Conservation (phyloP, 2,113 vertebrate genomes). For the Gorsachius goisagi region DNA sequence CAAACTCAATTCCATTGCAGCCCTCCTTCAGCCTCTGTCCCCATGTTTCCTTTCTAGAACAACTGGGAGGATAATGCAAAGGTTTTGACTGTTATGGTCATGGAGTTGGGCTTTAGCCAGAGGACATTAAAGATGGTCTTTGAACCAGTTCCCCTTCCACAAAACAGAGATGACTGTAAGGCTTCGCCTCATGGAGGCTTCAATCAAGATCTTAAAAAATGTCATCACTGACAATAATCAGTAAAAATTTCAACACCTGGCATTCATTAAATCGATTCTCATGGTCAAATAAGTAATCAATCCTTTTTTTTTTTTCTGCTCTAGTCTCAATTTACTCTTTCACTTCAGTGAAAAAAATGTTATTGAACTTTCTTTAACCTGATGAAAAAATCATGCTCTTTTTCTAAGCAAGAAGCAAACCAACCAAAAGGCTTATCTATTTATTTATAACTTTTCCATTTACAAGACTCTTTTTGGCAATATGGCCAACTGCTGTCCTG, state of each 20-base stretch:
- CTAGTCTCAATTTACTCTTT: conserved; percentile 38
- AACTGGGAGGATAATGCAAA: background rate
- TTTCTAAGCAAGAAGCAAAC: conserved; percentile 37
- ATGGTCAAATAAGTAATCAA: background rate
- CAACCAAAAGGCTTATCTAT: conserved; percentile 57
- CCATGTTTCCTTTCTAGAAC: background rate
- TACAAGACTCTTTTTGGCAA: conserved; percentile 7
- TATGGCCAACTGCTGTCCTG: conserved; percentile 49
- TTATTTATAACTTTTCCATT: conserved; percentile 65
- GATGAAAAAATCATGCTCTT: conserved; percentile 61
- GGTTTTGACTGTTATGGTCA: background rate
- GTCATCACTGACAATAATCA: background rate
- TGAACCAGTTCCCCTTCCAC: background rate
- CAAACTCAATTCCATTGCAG: background rate
- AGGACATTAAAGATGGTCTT: background rate
- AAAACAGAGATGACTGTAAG: background rate
- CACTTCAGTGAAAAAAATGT: background rate
- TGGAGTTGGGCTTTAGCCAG: background rate
- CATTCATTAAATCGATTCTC: background rate
- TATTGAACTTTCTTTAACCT: conserved; percentile 35
- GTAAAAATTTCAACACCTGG: background rate
- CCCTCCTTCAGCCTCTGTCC: background rate
- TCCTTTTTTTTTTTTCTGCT: background rate
- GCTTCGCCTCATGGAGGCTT: background rate
- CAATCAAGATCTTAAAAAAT: background rate